Evolutionary conservation across 2,113 vertebrate genomes (phyloP).

Genomic region (Brachypodius melanocephalos): DNA sequence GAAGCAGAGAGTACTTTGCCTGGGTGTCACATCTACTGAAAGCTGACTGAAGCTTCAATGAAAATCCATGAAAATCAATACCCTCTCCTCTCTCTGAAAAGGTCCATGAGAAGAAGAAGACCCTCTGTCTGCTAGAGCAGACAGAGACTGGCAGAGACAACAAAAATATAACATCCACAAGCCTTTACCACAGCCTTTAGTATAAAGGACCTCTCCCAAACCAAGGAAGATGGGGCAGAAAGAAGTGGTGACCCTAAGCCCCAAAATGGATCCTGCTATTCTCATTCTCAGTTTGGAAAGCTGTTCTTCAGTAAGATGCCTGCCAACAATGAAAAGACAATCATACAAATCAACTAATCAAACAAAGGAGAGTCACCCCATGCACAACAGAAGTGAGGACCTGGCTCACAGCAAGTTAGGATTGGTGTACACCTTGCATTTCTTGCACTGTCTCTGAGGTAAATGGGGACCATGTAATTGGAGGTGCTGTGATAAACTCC

Average conservation of each 20-base stretch:
- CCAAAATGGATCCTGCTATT: not conserved
- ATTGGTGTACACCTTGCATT: not conserved
- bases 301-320: not conserved
- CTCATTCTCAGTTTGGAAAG: not conserved
- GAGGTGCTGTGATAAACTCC: not conserved
- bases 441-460: not conserved
- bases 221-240: not conserved
- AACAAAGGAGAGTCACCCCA: not conserved
- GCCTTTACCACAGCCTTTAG: not conserved
- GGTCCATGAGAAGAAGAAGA: not conserved
- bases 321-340: not conserved
- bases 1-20: not conserved
- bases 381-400: not conserved
- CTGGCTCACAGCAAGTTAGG: not conserved
- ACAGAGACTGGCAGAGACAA: not conserved
- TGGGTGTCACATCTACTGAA: not conserved
- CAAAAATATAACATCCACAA: not conserved
- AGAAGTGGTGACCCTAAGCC: not conserved
- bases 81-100: not conserved
- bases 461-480: not conserved
- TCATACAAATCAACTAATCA: not conserved
- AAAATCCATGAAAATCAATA: not conserved
- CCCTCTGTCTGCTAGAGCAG: not conserved
- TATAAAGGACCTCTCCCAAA: not conserved
- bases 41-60: not conserved